Evolutionary conservation across 2,797 vertebrate genomes (phyloP).

Genomic region (Pseudotriccus pelzelni): DNA sequence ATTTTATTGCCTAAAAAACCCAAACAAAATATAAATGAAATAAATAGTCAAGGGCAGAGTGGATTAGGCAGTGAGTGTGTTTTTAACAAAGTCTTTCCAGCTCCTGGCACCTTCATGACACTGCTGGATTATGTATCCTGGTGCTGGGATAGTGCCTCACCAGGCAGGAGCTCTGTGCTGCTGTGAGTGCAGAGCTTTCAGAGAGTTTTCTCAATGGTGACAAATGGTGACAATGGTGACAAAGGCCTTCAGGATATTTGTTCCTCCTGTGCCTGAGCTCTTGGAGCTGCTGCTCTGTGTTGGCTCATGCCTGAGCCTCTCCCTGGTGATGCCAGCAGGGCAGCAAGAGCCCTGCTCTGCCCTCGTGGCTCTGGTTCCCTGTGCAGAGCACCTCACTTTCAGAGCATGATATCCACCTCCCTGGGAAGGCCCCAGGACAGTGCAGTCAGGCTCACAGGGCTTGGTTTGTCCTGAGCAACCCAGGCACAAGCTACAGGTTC

Average conservation of each 20-base stretch:
- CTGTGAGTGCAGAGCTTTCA: not conserved
- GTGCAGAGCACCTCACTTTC: fast-evolving
- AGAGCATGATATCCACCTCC: fast-evolving
- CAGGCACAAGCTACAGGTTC: not conserved
- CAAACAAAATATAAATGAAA: not conserved
- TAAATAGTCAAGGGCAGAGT: not conserved
- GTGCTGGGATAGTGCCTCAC: not conserved
- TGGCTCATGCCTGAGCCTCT: no score
- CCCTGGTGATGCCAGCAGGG: no score
- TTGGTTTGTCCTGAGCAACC: not conserved
- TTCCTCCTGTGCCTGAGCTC: not conserved
- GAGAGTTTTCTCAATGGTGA: not conserved
- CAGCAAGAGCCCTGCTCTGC: not conserved
- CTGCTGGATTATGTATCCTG: fast-evolving
- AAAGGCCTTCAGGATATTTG: not conserved
- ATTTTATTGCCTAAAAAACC: not conserved
- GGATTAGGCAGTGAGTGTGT: not conserved
- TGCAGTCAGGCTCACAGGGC: fast-evolving
- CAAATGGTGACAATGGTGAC: no score
- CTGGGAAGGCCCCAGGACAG: not conserved
- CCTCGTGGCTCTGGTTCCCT: not conserved
- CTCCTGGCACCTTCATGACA: fast-evolving
- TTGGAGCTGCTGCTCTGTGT: no score
- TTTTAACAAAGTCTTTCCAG: not conserved
- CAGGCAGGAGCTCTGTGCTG: not conserved